These are phyloP conservation scores for Aethes cnicana DNA, from an alignment of 2,888 invertebrate genomes.

Conservation along the genomic window DNA sequence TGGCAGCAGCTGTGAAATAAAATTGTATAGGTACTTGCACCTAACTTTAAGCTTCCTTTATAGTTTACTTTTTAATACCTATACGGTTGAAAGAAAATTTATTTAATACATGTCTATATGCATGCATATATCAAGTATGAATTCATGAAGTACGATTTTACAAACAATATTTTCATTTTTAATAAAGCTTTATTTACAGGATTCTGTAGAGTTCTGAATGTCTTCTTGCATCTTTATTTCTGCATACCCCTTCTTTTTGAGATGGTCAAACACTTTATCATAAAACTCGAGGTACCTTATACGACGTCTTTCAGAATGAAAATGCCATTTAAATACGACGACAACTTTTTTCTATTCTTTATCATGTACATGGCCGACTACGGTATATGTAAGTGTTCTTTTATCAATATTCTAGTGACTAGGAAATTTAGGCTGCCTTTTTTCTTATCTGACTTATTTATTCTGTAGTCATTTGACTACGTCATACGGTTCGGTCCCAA, in stretches of 20 bases:
- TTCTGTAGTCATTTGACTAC: too few relatives aligned
- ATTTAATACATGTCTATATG: too few relatives aligned
- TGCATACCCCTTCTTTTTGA: not conserved
- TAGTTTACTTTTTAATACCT: too few relatives aligned
- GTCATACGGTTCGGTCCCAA: too few relatives aligned
- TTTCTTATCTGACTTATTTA: not conserved
- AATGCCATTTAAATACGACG: constrained; percentile 33
- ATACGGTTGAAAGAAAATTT: too few relatives aligned
- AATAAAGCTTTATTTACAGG: constrained; percentile 4
- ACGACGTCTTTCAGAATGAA: constrained; percentile 21
- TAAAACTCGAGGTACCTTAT: constrained; percentile 1
- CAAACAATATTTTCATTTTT: not conserved
- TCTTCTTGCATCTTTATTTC: not conserved
- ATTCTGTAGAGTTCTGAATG: not conserved
- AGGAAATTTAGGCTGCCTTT: not conserved
- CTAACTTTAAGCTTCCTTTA: too few relatives aligned
- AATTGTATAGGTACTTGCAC: too few relatives aligned
- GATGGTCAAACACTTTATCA: not conserved
- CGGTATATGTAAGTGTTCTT: constrained; percentile 17
- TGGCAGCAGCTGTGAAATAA: too few relatives aligned
- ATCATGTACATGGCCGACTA: constrained; percentile 27
- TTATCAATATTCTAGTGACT: not conserved
- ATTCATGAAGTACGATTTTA: not conserved
- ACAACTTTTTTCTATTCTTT: constrained; percentile 31
- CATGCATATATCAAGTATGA: too few relatives aligned